phyloP scores from a whole-genome alignment of 2,113 vertebrate species.

The Heterochromis multidens region DNA sequence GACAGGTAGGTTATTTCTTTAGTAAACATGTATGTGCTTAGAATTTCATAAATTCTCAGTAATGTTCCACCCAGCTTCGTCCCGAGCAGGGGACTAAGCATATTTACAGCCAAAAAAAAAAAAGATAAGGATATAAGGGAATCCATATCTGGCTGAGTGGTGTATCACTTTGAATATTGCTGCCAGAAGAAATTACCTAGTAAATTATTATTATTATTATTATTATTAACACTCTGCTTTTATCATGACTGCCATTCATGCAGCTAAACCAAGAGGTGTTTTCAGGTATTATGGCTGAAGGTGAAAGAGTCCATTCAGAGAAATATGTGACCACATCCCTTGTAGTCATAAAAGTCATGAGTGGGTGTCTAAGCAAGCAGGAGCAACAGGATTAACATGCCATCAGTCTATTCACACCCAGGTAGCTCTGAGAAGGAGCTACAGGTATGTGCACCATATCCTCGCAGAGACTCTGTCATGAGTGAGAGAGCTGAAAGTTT shows the following conservation, averaged over 20 bases:
- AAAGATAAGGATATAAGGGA: background rate
- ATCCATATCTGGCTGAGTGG: background rate
- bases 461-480: background rate
- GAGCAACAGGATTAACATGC: background rate
- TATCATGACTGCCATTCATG: background rate
- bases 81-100: background rate
- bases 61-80: background rate
- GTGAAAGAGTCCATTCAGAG: background rate
- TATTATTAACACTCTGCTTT: background rate
- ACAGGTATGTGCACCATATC: background rate
- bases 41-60: background rate
- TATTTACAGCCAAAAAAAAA: rapidly evolving
- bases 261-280: background rate
- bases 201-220: background rate
- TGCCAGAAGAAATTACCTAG: background rate
- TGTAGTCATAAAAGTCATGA: background rate
- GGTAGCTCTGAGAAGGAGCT: background rate
- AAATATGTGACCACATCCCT: background rate
- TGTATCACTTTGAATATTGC: background rate
- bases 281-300: background rate
- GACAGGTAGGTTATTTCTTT: background rate
- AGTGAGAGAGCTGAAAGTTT: background rate
- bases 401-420: background rate
- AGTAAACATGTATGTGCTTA: background rate
- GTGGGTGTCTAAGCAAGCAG: background rate